Evolutionary conservation across 2,888 invertebrate species (phyloP), one percentile per base, ranked within the genome.

Genomic region (Cephus pulcher): DNA sequence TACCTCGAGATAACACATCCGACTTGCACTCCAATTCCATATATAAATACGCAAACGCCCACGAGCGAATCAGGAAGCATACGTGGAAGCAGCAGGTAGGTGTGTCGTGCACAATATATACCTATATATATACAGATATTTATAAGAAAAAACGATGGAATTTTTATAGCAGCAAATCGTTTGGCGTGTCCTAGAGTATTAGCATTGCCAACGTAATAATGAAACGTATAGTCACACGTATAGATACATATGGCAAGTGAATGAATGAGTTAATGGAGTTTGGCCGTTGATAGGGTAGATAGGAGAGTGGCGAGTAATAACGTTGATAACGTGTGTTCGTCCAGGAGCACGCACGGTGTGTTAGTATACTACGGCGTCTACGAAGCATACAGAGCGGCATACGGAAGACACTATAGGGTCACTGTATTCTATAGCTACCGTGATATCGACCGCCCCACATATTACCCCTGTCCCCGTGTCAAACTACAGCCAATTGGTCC

Each of bases 371-470:
- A 12, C 35, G 74, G 37, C n/a, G 12, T 34, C n/a, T 35, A 34
- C 32, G 32, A 34, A 71, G 71, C 71, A 71, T 74, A 74, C 11
- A 35, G 12, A 34, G 34, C 35, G 35, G 74, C 35, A 74, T 74
- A 74, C 74, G 37, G 34, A 34, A 71, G 71, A 71, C 30, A 71
- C 35, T 34, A 34, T 34, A 30, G 74, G 23, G 12, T 34, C 74
- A n/a, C 74, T 78, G 56, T 75, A 30, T 40, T 80, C 77, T 80
- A 80, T 79, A 79, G 80, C 75, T 76, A 77, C 78, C 75, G 78
- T 81, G 77, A 82, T 87, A 88, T 88, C 87, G 88, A 88, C 86
- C 87, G 87, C 85, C 87, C 86, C 87, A 87, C 87, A 88, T 88
- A 86, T 85, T 86, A 85, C 83, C 81, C 80, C 83, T 80, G 80